Evolutionary conservation across 2,888 invertebrate genomes (phyloP), one percentile per base, ranked within the genome.

Genomic region (Caenorhabditis auriculariae): DNA sequence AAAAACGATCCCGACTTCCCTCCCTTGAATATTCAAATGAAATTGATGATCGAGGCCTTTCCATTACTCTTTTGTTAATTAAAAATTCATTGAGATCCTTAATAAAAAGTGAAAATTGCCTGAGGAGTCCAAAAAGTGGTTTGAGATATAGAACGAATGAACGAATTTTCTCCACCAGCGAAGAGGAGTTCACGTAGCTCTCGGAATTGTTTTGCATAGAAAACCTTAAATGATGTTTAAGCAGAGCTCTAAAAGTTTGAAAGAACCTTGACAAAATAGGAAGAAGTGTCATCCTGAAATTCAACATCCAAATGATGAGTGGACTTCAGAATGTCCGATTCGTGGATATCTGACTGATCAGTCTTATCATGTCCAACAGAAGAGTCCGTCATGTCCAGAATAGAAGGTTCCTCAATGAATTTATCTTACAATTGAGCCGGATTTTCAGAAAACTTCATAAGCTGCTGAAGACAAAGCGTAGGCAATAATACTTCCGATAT

Each of bases 1-100:
- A 98, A 98, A 29, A 89, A 88, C 6, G 93, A 94, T 0, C 96
- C 96, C 0, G 95, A 95, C 84, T 98, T 98, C 29, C 98, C 98
- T 4, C 96, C 98, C 60, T 78, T 15, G 12, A 54, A 58, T 28
- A 32, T 32, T 12, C 9, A 12, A 32, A 12, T 32, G 35, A 32
- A 32, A 9, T 12, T 9, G 35, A 32, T 32, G 35, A n/a, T n/a
- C n/a, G n/a, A n/a, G n/a, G n/a, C n/a, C n/a, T n/a, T n/a, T n/a
- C n/a, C n/a, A n/a, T n/a, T n/a, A n/a, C n/a, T n/a, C n/a, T n/a
- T n/a, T n/a, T n/a, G n/a, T n/a, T n/a, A n/a, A n/a, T 15, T 12
- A 35, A 15, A 35, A 35, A n/a, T 35, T 35, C 9, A 35, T 35
- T 35, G 9, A n/a, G 35, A 35, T 15, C 9, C 9, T 35, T n/a